These are phyloP conservation scores for Varecia variegata DNA, from an alignment of 2,797 vertebrate genomes.

Conservation along the genomic window DNA sequence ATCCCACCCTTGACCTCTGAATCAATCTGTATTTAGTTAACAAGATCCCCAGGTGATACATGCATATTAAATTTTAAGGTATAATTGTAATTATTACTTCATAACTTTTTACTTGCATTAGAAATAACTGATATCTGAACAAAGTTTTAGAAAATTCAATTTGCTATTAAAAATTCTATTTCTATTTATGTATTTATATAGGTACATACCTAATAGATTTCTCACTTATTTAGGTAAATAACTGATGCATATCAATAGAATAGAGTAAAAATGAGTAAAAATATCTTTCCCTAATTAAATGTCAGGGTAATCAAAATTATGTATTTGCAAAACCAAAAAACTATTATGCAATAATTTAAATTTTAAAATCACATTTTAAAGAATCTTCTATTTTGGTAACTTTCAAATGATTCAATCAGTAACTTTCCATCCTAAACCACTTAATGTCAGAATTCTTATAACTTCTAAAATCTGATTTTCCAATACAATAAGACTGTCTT, in stretches of 20 bases:
- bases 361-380: slow-evolving; percentile 14
- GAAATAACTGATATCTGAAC: not conserved
- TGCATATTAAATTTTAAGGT: not conserved
- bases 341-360: not conserved
- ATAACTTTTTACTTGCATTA: slow-evolving; percentile 23
- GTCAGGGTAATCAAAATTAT: slow-evolving; percentile 19
- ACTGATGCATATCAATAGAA: not conserved
- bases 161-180: slow-evolving; percentile 38
- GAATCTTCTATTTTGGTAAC: not conserved
- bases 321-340: not conserved
- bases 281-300: slow-evolving; percentile 13
- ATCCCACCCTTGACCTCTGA: not conserved
- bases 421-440: not conserved
- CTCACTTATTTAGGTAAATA: not conserved
- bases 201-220: not conserved
- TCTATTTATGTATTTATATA: not conserved
- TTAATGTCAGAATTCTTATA: not conserved
- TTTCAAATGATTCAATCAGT: slow-evolving; percentile 13
- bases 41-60: not conserved
- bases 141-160: slow-evolving; percentile 29
- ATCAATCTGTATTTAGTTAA: not conserved
- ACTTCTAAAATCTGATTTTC: slow-evolving; percentile 25
- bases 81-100: not conserved
- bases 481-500: not conserved
- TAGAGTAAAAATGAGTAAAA: not conserved